Evolutionary conservation across 2,797 vertebrate species (phyloP).

Genomic region (Channa striata): DNA sequence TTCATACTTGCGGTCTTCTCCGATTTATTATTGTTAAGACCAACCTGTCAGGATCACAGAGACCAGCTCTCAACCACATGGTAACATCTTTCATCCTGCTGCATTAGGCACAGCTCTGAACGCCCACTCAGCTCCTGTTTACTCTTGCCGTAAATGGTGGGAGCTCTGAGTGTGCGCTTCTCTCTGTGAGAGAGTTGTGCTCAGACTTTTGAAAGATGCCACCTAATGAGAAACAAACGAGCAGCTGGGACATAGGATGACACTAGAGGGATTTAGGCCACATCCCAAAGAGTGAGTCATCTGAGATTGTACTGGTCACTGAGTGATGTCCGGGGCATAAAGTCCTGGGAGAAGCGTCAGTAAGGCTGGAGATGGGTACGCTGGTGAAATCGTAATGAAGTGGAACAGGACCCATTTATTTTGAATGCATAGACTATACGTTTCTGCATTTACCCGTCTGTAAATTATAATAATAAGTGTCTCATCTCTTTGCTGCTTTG

Average conservation of each 20-base stretch:
- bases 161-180: neutral
- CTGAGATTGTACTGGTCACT: conserved; percentile 38
- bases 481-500: neutral
- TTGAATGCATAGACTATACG: too few species aligned
- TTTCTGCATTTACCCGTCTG: neutral
- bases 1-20: conserved; percentile 73
- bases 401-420: too few species aligned
- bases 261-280: conserved; percentile 39
- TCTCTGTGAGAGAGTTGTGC: neutral
- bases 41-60: conserved; percentile 78
- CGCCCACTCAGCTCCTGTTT: conserved; percentile 78
- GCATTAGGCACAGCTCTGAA: conserved; percentile 74
- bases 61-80: conserved; percentile 72
- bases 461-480: neutral
- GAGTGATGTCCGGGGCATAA: conserved; percentile 35
- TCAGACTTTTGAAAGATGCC: conserved; percentile 63
- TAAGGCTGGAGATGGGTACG: neutral
- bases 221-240: conserved; percentile 74
- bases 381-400: too few species aligned
- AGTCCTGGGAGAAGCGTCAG: conserved; percentile 19
- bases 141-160: conserved; percentile 57
- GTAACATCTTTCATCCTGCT: conserved; percentile 78
- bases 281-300: conserved; percentile 56
- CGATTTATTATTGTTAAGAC: conserved; percentile 79
- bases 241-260: conserved; percentile 40